A percentile compares a stretch with the other conserved stretches of the same genome.
phyloP scores from a whole-genome alignment of 2,888 invertebrate species.

The Dexiosoma caninum region DNA sequence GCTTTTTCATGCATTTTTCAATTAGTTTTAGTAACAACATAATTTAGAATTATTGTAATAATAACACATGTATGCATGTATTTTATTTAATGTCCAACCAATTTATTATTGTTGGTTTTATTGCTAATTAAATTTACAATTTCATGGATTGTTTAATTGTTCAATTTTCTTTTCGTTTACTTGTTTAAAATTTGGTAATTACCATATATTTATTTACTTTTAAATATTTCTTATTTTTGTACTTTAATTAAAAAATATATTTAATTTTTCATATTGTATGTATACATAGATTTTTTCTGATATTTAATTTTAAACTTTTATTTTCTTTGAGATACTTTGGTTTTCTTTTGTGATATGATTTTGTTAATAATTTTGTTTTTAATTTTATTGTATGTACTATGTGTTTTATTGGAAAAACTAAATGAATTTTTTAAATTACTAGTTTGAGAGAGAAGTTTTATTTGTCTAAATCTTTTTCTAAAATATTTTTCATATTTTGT shows the following conservation, averaged over 20 bases:
- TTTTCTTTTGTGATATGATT: slow-evolving; percentile 60
- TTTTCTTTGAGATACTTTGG: slow-evolving; percentile 61
- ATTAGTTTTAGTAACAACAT: neutral
- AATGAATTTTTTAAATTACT: neutral
- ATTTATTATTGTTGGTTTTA: neutral
- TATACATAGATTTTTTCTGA: slow-evolving; percentile 24
- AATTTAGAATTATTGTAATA: slow-evolving; percentile 30
- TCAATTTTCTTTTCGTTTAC: neutral
- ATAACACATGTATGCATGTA: slow-evolving; percentile 22
- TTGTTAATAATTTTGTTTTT: slow-evolving; percentile 46
- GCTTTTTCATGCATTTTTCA: neutral
- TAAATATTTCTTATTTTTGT: slow-evolving; percentile 34
- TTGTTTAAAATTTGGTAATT: slow-evolving; percentile 26
- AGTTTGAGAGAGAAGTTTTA: neutral
- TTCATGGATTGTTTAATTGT: neutral
- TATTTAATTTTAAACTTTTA: slow-evolving; percentile 25
- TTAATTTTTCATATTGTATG: slow-evolving; percentile 24
- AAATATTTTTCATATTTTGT: neutral
- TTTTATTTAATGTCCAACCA: too few relatives aligned
- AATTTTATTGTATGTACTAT: slow-evolving; percentile 1
- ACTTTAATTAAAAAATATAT: slow-evolving; percentile 55
- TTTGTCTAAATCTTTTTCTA: neutral
- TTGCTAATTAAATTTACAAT: neutral
- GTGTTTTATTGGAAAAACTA: neutral
- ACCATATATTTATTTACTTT: slow-evolving; percentile 27